phyloP scores from a whole-genome alignment of 1,140 invertebrate genomes.

The Scaptomyza pallida region DNA sequence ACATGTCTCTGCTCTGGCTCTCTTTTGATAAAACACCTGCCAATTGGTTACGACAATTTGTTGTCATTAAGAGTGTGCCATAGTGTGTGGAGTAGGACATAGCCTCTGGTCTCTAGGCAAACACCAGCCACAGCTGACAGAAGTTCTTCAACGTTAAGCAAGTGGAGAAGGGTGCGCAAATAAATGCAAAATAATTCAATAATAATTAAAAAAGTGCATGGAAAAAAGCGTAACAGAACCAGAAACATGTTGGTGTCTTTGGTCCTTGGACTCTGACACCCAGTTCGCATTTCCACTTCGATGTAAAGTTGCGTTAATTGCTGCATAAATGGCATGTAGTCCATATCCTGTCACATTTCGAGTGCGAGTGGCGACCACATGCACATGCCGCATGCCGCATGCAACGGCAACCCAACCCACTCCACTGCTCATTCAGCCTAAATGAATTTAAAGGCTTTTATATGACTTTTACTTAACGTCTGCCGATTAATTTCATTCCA shows the following conservation, averaged over 20 bases:
- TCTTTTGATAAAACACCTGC: conserved; percentile 55
- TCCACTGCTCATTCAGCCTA: conserved; percentile 22
- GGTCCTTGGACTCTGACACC: conserved; percentile 1
- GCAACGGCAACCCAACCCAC: background rate
- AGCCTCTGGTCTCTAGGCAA: conserved; percentile 16
- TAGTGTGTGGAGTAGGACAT: conserved; percentile 11
- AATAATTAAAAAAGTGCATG: conserved; percentile 75
- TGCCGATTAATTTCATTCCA: conserved; percentile 73
- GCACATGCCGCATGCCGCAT: conserved; percentile 33
- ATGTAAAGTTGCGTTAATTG: conserved; percentile 72
- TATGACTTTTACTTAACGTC: conserved; percentile 60
- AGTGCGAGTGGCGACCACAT: conserved; percentile 42
- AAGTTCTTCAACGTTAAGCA: conserved; percentile 30
- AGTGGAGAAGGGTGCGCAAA: conserved; percentile 46
- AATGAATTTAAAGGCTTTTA: conserved; percentile 76
- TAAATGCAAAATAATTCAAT: conserved; percentile 81
- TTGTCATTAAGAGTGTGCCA: conserved; percentile 62
- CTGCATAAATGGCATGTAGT: conserved; percentile 77
- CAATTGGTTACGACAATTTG: conserved; percentile 72
- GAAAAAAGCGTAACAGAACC: conserved; percentile 15
- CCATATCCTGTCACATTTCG: conserved; percentile 74
- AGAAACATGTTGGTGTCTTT: conserved; percentile 18
- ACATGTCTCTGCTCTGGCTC: conserved; percentile 37
- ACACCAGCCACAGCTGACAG: conserved; percentile 49
- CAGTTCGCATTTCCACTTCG: conserved; percentile 30